Conservation (phyloP, 2,113 vertebrate species). For the Channa maculata region DNA sequence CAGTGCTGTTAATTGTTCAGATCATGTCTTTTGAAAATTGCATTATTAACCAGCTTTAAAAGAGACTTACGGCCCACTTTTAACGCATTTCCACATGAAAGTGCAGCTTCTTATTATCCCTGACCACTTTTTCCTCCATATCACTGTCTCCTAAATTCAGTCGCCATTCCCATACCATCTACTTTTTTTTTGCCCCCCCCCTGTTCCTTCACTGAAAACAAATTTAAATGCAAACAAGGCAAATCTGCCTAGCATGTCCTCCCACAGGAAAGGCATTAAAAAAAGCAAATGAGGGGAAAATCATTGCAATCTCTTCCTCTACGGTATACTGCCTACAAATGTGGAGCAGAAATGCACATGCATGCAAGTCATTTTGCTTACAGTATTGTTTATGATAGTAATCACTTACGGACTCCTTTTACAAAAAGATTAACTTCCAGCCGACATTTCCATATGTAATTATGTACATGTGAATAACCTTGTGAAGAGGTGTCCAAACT, state of each 20-base stretch:
- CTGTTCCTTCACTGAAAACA: slow-evolving; percentile 44
- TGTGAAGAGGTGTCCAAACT: slow-evolving; percentile 23
- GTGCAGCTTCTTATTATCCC: slow-evolving; percentile 23
- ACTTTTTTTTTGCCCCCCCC: slow-evolving; percentile 6
- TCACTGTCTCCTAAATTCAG: slow-evolving; percentile 44
- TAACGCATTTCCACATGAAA: slow-evolving; percentile 40
- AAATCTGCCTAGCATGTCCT: slow-evolving; percentile 54
- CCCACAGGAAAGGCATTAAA: slow-evolving; percentile 56
- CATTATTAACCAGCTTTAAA: slow-evolving; percentile 36
- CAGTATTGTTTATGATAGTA: slow-evolving; percentile 43
- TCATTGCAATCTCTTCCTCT: slow-evolving; percentile 40
- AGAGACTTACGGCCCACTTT: slow-evolving; percentile 15
- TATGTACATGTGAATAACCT: slow-evolving; percentile 21
- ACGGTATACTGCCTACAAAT: slow-evolving; percentile 15
- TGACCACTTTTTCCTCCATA: slow-evolving; percentile 36
- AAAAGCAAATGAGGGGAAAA: slow-evolving; percentile 58
- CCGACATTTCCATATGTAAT: slow-evolving; percentile 28
- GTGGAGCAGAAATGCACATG: slow-evolving; percentile 11
- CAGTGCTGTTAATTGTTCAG: slow-evolving; percentile 18
- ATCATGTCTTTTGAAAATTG: slow-evolving; percentile 14
- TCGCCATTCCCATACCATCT: slow-evolving; percentile 16
- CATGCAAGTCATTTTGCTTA: slow-evolving; percentile 20
- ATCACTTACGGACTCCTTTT: slow-evolving; percentile 23
- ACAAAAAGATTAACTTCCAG: slow-evolving; percentile 32
- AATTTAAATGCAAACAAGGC: slow-evolving; percentile 75